phyloP scores from a whole-genome alignment of 2,888 invertebrate species.

The Heliothis peltigera region DNA sequence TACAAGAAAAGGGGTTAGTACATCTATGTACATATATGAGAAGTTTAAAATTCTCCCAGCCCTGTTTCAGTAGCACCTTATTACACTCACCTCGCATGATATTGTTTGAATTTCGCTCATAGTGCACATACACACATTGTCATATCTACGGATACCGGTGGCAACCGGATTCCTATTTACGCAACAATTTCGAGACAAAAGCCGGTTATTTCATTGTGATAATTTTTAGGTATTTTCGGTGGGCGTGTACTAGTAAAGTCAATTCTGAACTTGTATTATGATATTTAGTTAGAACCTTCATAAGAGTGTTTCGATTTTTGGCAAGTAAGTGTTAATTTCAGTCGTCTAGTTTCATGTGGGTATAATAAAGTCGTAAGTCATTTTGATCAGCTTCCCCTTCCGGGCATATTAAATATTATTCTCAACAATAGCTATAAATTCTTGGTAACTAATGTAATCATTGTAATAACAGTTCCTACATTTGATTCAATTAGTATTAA shows the following conservation, averaged over 20 bases:
- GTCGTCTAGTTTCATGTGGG: constrained; percentile 14
- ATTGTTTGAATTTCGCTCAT: constrained; percentile 48
- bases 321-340: constrained; percentile 8
- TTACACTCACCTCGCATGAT: constrained; percentile 40
- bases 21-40: too few species aligned
- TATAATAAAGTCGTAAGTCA: constrained; percentile 30
- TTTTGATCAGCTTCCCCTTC: constrained; percentile 26
- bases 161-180: constrained; percentile 24
- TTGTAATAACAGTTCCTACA: too few species aligned
- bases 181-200: constrained; percentile 23
- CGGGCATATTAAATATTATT: constrained; percentile 19
- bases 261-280: too few species aligned
- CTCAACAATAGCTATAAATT: constrained; percentile 22
- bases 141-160: constrained; percentile 27
- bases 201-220: background rate
- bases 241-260: too few species aligned
- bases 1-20: too few species aligned
- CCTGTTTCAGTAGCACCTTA: constrained; percentile 31
- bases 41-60: constrained; percentile 15
- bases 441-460: constrained; percentile 6
- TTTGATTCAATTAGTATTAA: too few species aligned
- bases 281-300: background rate
- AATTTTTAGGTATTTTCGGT: background rate
- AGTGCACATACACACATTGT: constrained; percentile 18
- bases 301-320: constrained; percentile 6